Conservation (phyloP, 1,140 invertebrate genomes). For the Mya arenaria region DNA sequence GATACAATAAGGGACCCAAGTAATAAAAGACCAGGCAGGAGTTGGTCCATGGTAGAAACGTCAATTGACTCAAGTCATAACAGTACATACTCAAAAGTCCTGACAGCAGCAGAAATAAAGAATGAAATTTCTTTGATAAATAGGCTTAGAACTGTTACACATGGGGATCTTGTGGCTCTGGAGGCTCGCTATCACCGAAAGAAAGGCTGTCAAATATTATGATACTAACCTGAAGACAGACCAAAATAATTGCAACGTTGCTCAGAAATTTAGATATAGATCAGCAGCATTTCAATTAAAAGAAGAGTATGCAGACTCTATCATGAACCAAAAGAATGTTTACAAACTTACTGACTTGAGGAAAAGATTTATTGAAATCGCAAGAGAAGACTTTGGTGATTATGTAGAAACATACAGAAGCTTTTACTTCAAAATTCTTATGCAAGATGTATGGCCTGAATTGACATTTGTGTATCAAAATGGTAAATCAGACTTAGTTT, state of each 20-base stretch:
- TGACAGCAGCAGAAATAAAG: not conserved
- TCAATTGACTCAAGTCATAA: not conserved
- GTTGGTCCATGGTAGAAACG: constrained; percentile 22
- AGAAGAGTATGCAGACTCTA: not conserved
- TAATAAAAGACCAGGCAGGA: not conserved
- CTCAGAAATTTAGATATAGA: not conserved
- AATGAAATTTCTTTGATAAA: not conserved
- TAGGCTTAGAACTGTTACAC: not conserved
- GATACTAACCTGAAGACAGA: not conserved
- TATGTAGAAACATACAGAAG: not conserved
- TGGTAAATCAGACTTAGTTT: constrained; percentile 5
- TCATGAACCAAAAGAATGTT: not conserved
- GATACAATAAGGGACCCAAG: not conserved
- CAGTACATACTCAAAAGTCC: not conserved
- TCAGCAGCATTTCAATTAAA: constrained; percentile 4
- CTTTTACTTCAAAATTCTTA: not conserved
- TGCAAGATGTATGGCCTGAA: not conserved
- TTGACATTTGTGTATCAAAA: constrained; percentile 3
- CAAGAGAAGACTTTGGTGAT: not conserved
- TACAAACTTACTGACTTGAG: not conserved
- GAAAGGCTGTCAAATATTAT: constrained; percentile 5
- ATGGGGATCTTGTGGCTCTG: constrained; percentile 22
- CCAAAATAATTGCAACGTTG: not conserved
- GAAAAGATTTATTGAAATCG: constrained; percentile 5
- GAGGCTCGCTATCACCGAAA: constrained; percentile 20